phyloP scores from a whole-genome alignment of 2,888 invertebrate genomes.

The Metellina segmentata region DNA sequence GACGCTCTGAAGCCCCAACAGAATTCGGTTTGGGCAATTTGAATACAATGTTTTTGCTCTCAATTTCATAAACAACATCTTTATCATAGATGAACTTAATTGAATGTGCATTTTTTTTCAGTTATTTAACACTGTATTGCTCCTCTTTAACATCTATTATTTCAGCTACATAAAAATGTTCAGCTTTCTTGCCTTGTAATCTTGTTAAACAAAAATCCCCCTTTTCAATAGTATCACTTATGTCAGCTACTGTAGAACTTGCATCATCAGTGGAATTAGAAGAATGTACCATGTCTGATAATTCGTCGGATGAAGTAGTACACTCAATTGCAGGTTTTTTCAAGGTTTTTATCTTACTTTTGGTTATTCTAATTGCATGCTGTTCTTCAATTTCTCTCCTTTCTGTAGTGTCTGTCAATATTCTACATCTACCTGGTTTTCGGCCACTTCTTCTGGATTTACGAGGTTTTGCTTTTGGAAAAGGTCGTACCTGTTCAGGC shows the following conservation, averaged over 20 bases:
- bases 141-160: conserved; percentile 13
- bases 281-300: too few species aligned
- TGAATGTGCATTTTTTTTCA: conserved; percentile 25
- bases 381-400: conserved; percentile 44
- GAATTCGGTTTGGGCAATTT: conserved; percentile 23
- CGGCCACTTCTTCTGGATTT: conserved; percentile 30
- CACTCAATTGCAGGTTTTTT: not conserved
- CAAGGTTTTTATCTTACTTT: conserved; percentile 20
- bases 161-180: conserved; percentile 34
- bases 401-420: conserved; percentile 42
- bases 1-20: conserved; percentile 26
- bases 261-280: conserved; percentile 8
- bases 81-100: conserved; percentile 3
- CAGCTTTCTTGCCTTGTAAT: conserved; percentile 25
- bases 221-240: conserved; percentile 31
- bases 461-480: conserved; percentile 41
- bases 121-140: conserved; percentile 11
- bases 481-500: conserved; percentile 47
- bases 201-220: conserved; percentile 31
- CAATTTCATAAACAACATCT: conserved; percentile 12
- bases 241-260: too few species aligned
- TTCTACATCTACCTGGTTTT: conserved; percentile 43
- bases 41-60: conserved; percentile 18
- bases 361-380: conserved; percentile 32
- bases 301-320: conserved; percentile 8